Conservation (phyloP, 2,113 vertebrate genomes). For the Mormyrus lacerda region DNA sequence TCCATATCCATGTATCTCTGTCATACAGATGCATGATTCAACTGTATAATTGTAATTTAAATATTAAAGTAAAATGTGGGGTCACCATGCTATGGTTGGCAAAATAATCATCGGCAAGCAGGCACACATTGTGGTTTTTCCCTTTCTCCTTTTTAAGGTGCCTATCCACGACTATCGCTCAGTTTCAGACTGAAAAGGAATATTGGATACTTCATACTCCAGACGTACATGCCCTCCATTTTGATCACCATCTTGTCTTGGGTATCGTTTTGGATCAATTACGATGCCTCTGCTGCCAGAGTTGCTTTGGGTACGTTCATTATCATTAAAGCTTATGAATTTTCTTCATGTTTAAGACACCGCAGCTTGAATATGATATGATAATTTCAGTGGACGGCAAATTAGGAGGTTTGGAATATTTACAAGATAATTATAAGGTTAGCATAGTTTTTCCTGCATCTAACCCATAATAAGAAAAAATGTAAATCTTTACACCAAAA, state of each 20-base stretch:
- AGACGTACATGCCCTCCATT: background rate
- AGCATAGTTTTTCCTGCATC: too few relatives aligned
- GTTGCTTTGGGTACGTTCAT: background rate
- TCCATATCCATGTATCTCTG: too few relatives aligned
- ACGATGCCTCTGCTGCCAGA: background rate
- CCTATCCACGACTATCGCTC: background rate
- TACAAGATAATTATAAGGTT: too few relatives aligned
- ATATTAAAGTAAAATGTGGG: too few relatives aligned
- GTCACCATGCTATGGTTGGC: too few relatives aligned
- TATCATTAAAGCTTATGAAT: background rate
- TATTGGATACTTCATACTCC: background rate
- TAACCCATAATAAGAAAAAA: too few relatives aligned
- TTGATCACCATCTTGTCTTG: background rate
- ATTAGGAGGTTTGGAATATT: too few relatives aligned
- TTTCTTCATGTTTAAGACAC: background rate
- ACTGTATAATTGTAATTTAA: too few relatives aligned
- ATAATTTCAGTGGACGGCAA: too few relatives aligned
- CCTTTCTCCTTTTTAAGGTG: background rate
- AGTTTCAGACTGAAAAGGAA: background rate
- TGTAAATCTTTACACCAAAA: too few relatives aligned
- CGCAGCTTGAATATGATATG: too few relatives aligned
- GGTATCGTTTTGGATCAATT: background rate
- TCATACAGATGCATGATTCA: too few relatives aligned
- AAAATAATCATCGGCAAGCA: background rate
- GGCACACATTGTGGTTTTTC: background rate